A percentile compares a stretch with the other conserved stretches of the same genome.
Conservation (phyloP, 2,797 vertebrate species). For the Anguilla anguilla region DNA sequence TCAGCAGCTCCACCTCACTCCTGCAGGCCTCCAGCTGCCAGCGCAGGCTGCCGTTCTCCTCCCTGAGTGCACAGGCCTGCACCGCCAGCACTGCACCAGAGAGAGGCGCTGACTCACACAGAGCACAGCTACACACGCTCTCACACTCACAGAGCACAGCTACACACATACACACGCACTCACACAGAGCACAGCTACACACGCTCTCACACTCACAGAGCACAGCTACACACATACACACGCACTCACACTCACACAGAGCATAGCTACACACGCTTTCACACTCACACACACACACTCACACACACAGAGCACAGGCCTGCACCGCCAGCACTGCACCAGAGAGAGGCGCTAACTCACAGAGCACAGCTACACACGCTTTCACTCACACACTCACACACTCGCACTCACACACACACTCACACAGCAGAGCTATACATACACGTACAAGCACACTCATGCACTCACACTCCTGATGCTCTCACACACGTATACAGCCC, state of each 20-base stretch:
- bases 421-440: not conserved
- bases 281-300: not conserved
- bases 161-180: not conserved
- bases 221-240: not conserved
- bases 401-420: not conserved
- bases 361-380: not conserved
- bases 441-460: not conserved
- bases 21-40: slow-evolving; percentile 95
- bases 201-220: not conserved
- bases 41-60: slow-evolving; percentile 93
- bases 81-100: slow-evolving; percentile 70
- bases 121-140: too few species aligned
- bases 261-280: not conserved
- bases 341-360: too few species aligned
- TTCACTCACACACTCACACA: not conserved
- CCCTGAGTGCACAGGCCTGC: slow-evolving; percentile 81
- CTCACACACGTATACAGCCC: not conserved
- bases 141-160: not conserved
- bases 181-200: not conserved
- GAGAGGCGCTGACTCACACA: not conserved
- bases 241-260: not conserved
- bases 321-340: too few species aligned
- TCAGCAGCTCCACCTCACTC: slow-evolving; percentile 92
- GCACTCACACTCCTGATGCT: not conserved
- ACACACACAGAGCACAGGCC: not conserved